Base-by-base conservation (phyloP, 2,888 invertebrate species). In the Flexamia atlantica region DNA sequence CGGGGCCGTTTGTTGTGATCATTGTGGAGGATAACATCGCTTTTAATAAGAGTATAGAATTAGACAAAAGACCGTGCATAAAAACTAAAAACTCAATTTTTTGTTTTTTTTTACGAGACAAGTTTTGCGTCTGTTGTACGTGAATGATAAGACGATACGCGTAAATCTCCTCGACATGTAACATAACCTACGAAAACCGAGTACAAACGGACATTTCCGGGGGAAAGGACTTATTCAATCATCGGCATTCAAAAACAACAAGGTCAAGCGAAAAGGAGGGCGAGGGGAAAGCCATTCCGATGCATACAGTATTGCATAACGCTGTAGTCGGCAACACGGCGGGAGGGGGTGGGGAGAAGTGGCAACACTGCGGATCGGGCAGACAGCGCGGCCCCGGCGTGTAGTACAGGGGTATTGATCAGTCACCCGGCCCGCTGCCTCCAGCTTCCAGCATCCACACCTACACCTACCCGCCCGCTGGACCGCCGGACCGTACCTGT, bases 241-340 rank as follows among this genome's bases (percentile, higher is more conserved):
- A 64, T 64, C 64, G 64, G 64, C 30, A 64, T 28, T 64, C 64
- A 64, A 64, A 64, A 64, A 64, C 64, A 64, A 64, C 64, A 64
- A 64, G 64, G 64, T 64, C 64, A 64, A 64, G 64, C 28, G 64
- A 28, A 28, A 12, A 14, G 30, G 28, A 30, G 30, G 64, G 64
- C 28, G 64, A 64, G 30, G 14, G 64, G 14, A 28, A 64, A 14
- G 64, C 9, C 64, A 64, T 64, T 64, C 64, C 64, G 64, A 64
- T 64, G 64, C 64, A 64, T 64, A 64, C 64, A 64, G 64, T 64
- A 64, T 64, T 64, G 64, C 64, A 64, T 64, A 64, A 64, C 30
- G 30, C 28, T 5, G 14, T 20, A 2, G 28, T 28, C 30, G 64
- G 64, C 64, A 64, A 64, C 64, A 12, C 28, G 28, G 64, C 64